A percentile compares a stretch with the other conserved stretches of the same genome.
phyloP scores from a whole-genome alignment of 2,113 vertebrate species.

The Bubo scandiacus region DNA sequence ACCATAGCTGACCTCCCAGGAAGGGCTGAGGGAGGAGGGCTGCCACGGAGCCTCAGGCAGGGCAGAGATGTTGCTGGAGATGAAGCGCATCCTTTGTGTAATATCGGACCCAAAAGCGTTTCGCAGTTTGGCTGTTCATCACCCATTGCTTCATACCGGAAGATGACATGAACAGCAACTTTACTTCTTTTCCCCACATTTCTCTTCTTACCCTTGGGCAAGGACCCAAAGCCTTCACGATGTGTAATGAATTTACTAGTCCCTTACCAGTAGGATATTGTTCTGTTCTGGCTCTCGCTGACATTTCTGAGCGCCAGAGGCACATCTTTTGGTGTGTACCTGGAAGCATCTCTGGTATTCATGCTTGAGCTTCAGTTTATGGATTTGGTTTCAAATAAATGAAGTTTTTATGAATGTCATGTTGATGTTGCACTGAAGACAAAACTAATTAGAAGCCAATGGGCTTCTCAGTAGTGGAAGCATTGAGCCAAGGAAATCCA shows the following conservation, averaged over 20 bases:
- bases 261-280: not conserved
- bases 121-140: not conserved
- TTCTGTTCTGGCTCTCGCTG: not conserved
- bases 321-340: not conserved
- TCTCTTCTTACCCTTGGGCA: not conserved
- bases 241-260: not conserved
- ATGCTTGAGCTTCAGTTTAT: accelerated
- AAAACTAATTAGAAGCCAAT: not conserved
- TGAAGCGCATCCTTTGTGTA: not conserved
- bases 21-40: not conserved
- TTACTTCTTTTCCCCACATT: not conserved
- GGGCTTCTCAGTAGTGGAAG: not conserved
- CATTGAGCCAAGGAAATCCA: not conserved
- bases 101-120: not conserved
- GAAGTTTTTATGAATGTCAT: accelerated
- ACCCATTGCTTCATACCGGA: not conserved
- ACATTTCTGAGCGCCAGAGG: not conserved
- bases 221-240: not conserved
- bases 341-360: not conserved
- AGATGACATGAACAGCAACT: not conserved
- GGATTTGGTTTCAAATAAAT: not conserved
- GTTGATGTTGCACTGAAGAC: not conserved
- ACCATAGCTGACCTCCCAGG: not conserved
- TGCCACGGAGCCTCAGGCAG: not conserved
- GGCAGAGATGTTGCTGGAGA: not conserved